These are phyloP conservation scores for Archivesica marissinica DNA, from an alignment of 1,140 invertebrate genomes.

Conservation along the genomic window DNA sequence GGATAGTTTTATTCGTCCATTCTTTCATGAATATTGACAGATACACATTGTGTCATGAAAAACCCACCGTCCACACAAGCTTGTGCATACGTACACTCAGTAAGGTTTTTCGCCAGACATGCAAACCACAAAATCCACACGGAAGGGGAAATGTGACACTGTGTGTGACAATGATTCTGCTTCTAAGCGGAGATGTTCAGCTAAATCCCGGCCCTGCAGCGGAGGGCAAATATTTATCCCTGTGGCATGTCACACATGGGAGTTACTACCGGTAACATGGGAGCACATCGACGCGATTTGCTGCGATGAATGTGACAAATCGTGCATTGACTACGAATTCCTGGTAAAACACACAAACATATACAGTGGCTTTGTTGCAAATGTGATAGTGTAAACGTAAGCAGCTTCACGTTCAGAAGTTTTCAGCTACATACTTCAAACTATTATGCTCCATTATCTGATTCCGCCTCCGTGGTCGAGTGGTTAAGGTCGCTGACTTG, in stretches of 20 bases:
- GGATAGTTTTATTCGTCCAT: too few relatives aligned
- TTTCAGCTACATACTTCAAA: slow-evolving; percentile 22
- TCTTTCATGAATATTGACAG: too few relatives aligned
- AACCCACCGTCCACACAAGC: too few relatives aligned
- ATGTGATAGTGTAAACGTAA: slow-evolving; percentile 49
- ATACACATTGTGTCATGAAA: too few relatives aligned
- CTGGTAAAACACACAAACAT: slow-evolving; percentile 37
- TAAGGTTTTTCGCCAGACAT: too few relatives aligned
- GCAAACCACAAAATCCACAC: too few relatives aligned
- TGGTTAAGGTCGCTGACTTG: too few relatives aligned
- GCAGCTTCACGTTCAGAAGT: slow-evolving; percentile 32
- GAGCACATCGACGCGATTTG: slow-evolving; percentile 4
- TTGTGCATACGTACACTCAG: too few relatives aligned
- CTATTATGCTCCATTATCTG: too few relatives aligned
- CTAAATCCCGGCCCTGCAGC: slow-evolving; percentile 44
- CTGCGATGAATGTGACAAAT: slow-evolving; percentile 56
- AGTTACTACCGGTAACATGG: slow-evolving; percentile 46
- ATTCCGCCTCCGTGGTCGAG: too few relatives aligned
- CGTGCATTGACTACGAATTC: slow-evolving; percentile 46
- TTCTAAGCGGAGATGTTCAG: slow-evolving; percentile 52
- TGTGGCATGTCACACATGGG: slow-evolving; percentile 60
- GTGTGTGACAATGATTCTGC: too few relatives aligned
- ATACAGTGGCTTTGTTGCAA: slow-evolving; percentile 52
- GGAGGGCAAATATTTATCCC: slow-evolving; percentile 30
- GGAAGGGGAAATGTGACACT: too few relatives aligned